Percentiles rank a stretch among this genome's conserved stretches.
These are phyloP conservation scores for Hippocampus guttulatus DNA, from an alignment of 2,113 vertebrate genomes.

Conservation along the genomic window DNA sequence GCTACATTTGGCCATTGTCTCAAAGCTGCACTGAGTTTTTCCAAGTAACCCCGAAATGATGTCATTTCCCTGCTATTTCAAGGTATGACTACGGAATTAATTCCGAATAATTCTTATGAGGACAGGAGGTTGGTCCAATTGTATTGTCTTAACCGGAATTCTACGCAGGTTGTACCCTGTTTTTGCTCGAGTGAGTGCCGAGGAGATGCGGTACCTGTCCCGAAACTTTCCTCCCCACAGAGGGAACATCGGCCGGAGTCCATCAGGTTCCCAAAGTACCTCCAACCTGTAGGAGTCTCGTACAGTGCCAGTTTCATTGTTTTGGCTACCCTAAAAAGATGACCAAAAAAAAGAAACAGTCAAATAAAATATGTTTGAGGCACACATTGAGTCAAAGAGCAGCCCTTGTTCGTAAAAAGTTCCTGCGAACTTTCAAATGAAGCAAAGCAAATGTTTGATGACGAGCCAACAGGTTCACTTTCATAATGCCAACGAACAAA, in stretches of 20 bases:
- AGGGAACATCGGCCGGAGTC: conserved; percentile 94
- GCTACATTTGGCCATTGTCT: background rate
- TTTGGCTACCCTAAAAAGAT: conserved; percentile 87
- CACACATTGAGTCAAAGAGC: background rate
- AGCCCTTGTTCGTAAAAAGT: conserved; percentile 20
- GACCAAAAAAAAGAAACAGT: conserved; percentile 9
- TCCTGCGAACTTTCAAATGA: conserved; percentile 50
- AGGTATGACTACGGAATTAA: background rate
- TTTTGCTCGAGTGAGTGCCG: background rate
- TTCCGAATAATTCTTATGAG: background rate
- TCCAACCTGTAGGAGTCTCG: conserved; percentile 95
- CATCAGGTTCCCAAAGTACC: conserved; percentile 97
- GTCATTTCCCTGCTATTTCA: background rate
- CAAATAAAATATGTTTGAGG: conserved; percentile 9
- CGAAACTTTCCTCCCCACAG: conserved; percentile 98
- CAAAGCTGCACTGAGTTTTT: background rate
- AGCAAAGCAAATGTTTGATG: conserved; percentile 50
- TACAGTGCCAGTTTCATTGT: conserved; percentile 93
- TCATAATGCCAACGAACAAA: conserved; percentile 63
- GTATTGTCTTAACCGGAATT: background rate
- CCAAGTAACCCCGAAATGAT: background rate
- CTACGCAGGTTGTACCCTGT: background rate
- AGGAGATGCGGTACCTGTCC: conserved; percentile 79
- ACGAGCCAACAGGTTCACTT: conserved; percentile 53
- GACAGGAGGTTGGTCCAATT: background rate